Base-by-base conservation (phyloP, 2,888 invertebrate genomes). In the Erannis defoliaria region DNA sequence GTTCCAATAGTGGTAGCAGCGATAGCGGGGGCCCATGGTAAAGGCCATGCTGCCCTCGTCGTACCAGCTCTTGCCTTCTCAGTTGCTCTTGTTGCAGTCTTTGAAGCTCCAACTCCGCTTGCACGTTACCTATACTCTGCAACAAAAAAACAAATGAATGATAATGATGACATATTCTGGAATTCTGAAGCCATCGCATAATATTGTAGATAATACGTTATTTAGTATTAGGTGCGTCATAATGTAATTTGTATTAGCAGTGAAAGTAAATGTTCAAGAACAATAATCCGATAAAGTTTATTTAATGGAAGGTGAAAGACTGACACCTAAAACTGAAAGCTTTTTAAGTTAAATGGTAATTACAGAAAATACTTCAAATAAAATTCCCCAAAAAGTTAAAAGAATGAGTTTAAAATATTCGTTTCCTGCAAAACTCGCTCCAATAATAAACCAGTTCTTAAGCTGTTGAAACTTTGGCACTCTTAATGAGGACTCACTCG, bases 1-100 rank as follows among this genome's bases (percentile, higher is more conserved):
- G 95, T 73, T 95, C 96, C 75, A 96, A 86, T 70, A 96, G 93
- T n/a, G 96, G 96, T 63, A 96, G 90, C 74, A 96, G 94, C 81
- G 95, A 94, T 61, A 96, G 92, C 2, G 95, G 96, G 0, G 95
- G 95, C 6, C 94, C 94, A 19, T 93, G 93, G 82, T 89, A 94
- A 67, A 93, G 64, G 1, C 87, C 86, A 51, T 93, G 89, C 70
- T 89, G 91, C 0, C 90, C 87, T 6, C 85, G 90, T 79, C 88
- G 90, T 71, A 87, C 94, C 92, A 90, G 76, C 85, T 89, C 94
- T 85, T 88, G 90, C 48, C 95, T 91, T 68, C 94, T 93, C 43
- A 95, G 86, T 71, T 95, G 95, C 70, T 95, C 95, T 72, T 95
- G 95, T 73, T 95, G 95, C 74, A 95, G 88, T 81, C 96, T 94